Evolutionary conservation across 2,888 invertebrate species (phyloP).

Genomic region (Anagyrus pseudococci): DNA sequence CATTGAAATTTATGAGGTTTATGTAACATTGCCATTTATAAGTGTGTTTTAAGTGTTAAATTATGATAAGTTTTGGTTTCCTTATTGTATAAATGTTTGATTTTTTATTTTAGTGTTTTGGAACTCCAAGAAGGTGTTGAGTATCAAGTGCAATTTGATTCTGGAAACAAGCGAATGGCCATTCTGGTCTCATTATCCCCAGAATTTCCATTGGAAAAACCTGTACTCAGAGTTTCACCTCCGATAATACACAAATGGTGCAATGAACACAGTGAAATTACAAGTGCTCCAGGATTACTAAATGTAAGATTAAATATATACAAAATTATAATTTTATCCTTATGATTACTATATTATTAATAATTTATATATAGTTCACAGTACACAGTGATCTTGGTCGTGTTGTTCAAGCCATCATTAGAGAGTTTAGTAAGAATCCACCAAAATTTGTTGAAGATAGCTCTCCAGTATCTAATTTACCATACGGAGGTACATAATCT

Average conservation of each 20-base stretch:
- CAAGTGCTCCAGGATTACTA: constrained; percentile 76
- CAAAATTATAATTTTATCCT: background rate
- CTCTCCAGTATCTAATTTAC: constrained; percentile 47
- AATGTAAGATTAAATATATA: constrained; percentile 65
- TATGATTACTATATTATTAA: background rate
- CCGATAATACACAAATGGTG: constrained; percentile 77
- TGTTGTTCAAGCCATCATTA: constrained; percentile 80
- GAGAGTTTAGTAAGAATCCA: constrained; percentile 77
- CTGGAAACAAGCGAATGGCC: constrained; percentile 71
- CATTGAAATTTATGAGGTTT: no score
- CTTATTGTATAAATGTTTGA: background rate
- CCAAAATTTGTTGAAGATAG: constrained; percentile 62
- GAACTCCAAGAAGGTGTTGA: constrained; percentile 76
- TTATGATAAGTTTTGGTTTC: no score
- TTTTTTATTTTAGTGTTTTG: constrained; percentile 66
- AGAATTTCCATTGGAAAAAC: constrained; percentile 80
- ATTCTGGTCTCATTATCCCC: constrained; percentile 72
- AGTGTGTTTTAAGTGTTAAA: no score
- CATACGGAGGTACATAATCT: constrained; percentile 51
- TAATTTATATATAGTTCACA: constrained; percentile 66
- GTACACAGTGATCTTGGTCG: constrained; percentile 81
- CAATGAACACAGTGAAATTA: constrained; percentile 72
- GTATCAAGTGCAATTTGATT: constrained; percentile 74
- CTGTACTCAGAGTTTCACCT: constrained; percentile 73
- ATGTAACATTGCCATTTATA: no score